phyloP scores from a whole-genome alignment of 1,140 invertebrate species.

The Parasteatoda tepidariorum region DNA sequence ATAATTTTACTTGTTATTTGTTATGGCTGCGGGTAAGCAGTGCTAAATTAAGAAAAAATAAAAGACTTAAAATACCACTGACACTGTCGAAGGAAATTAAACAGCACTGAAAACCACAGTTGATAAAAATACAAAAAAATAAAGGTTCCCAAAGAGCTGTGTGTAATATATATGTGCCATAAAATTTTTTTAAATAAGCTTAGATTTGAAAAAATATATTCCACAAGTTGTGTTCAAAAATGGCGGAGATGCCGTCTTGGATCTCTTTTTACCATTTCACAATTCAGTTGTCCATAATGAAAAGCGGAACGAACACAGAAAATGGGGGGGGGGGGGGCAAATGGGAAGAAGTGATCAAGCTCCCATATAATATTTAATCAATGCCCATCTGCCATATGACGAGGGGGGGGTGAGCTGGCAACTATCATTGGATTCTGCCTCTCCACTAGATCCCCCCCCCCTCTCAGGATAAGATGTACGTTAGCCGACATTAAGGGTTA shows the following conservation, averaged over 20 bases:
- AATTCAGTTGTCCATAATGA: conserved; percentile 40
- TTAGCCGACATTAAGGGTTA: conserved; percentile 45
- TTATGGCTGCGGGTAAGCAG: too few relatives aligned
- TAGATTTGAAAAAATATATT: too few relatives aligned
- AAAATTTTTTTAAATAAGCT: too few relatives aligned
- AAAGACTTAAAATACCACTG: too few relatives aligned
- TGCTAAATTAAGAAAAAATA: too few relatives aligned
- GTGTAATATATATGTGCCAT: too few relatives aligned
- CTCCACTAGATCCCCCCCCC: neutral
- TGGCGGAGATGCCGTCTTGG: neutral
- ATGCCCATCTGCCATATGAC: conserved; percentile 56
- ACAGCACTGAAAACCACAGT: too few relatives aligned
- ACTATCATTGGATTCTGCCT: neutral
- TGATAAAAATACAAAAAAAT: too few relatives aligned
- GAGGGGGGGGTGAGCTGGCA: conserved; percentile 1
- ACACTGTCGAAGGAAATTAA: too few relatives aligned
- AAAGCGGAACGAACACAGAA: neutral
- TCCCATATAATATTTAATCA: conserved; percentile 58
- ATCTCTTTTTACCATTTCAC: conserved; percentile 29
- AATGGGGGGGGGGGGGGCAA: neutral
- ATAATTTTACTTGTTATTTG: too few relatives aligned
- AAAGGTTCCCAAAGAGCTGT: too few relatives aligned
- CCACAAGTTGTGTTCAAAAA: too few relatives aligned
- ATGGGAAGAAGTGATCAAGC: conserved; percentile 32
- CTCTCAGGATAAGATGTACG: conserved; percentile 35